These are phyloP conservation scores for Salarias fasciatus DNA, from an alignment of 2,797 vertebrate genomes.

Conservation along the genomic window DNA sequence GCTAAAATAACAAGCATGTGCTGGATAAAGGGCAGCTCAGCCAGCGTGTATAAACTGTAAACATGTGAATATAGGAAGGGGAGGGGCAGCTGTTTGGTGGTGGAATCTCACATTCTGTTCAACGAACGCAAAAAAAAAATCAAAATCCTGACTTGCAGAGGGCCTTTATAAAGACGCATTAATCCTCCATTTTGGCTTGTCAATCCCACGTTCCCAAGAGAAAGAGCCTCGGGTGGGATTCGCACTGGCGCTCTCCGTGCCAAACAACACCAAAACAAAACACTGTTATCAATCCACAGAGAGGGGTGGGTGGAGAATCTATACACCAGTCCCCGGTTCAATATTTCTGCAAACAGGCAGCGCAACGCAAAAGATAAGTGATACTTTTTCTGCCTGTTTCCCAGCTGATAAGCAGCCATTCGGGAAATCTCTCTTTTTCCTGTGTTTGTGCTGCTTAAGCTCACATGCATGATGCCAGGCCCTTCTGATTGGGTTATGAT, in stretches of 20 bases:
- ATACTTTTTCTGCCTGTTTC: slow-evolving; percentile 60
- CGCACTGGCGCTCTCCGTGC: slow-evolving; percentile 21
- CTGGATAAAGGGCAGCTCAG: slow-evolving; percentile 11
- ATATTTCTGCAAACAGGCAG: slow-evolving; percentile 43
- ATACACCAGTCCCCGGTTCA: slow-evolving; percentile 32
- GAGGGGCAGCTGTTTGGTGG: background rate
- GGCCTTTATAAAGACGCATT: slow-evolving; percentile 39
- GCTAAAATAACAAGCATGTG: slow-evolving; percentile 15
- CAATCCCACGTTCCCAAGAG: slow-evolving; percentile 36
- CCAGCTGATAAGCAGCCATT: slow-evolving; percentile 63
- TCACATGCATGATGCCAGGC: slow-evolving; percentile 27
- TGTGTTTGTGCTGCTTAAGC: slow-evolving; percentile 20
- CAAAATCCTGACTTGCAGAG: slow-evolving; percentile 30
- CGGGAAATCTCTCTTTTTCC: slow-evolving; percentile 40
- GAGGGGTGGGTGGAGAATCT: slow-evolving; percentile 49
- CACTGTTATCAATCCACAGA: slow-evolving; percentile 47
- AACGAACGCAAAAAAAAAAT: slow-evolving; percentile 23
- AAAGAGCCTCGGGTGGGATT: slow-evolving; percentile 39
- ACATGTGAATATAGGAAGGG: background rate
- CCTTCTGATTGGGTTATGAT: slow-evolving; percentile 37
- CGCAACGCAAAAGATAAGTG: slow-evolving; percentile 53
- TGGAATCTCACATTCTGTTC: slow-evolving; percentile 3
- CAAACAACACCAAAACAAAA: slow-evolving; percentile 48
- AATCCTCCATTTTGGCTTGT: slow-evolving; percentile 49
- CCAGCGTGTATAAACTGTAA: background rate